Conservation (phyloP, 1,140 invertebrate genomes). For the Asbolus verrucosus region DNA sequence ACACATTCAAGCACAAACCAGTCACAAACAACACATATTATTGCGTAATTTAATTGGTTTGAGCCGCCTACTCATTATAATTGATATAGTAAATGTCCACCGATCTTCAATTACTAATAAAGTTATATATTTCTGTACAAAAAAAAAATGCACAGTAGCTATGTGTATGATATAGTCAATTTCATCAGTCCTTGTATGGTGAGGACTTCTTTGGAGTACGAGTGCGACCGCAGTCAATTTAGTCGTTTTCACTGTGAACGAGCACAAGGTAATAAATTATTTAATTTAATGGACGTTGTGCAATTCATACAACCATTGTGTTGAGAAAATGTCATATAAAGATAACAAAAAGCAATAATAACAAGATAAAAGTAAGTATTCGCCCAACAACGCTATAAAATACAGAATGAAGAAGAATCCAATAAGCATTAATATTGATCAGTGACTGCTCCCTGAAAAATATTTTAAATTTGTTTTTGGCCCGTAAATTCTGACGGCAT, state of each 20-base stretch:
- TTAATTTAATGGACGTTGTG: constrained; percentile 40
- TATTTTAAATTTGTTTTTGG: background rate
- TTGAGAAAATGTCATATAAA: constrained; percentile 40
- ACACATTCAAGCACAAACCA: too few relatives aligned
- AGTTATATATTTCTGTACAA: background rate
- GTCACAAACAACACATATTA: too few relatives aligned
- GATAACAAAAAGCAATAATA: constrained; percentile 18
- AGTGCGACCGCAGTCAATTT: constrained; percentile 17
- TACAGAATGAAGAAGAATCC: too few relatives aligned
- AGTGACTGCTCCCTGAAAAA: constrained; percentile 5
- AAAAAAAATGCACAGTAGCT: constrained; percentile 15
- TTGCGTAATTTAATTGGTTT: background rate
- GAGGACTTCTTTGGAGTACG: constrained; percentile 32
- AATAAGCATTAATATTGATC: too few relatives aligned
- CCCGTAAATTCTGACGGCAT: too few relatives aligned
- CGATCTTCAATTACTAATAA: background rate
- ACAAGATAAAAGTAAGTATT: constrained; percentile 5
- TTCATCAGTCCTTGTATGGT: constrained; percentile 36
- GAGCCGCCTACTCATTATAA: background rate
- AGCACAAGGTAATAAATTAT: constrained; percentile 42
- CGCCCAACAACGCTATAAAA: too few relatives aligned
- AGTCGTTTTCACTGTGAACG: constrained; percentile 29
- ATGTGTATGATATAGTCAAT: constrained; percentile 3
- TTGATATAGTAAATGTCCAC: background rate
- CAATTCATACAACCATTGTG: constrained; percentile 34